A percentile compares a stretch with the other conserved stretches of the same genome.
Conservation (phyloP, 2,797 vertebrate species). For the Taenioides sp. region DNA sequence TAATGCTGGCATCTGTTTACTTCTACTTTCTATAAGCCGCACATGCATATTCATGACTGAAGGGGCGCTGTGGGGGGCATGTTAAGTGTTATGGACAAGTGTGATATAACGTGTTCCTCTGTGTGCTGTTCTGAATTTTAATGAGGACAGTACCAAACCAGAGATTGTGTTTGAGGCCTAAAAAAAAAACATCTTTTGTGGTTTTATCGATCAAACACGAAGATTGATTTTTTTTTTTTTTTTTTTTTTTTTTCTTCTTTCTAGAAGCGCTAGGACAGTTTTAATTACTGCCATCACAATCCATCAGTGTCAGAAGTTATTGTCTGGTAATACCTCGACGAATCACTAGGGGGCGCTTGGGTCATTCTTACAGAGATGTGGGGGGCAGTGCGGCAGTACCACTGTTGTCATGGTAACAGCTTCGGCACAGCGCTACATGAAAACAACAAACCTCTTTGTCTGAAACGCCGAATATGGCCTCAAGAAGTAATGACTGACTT, state of each 20-base stretch:
- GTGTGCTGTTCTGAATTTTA: conserved; percentile 19
- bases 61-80: not conserved
- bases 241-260: too few species aligned
- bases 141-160: not conserved
- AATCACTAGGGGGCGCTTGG: conserved; percentile 39
- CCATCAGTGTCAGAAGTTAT: conserved; percentile 23
- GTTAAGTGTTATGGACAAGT: conserved; percentile 13
- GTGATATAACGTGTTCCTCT: not conserved
- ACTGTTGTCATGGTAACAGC: conserved; percentile 20
- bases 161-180: conserved; percentile 35
- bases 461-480: not conserved
- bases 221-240: conserved; percentile 27
- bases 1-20: not conserved
- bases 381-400: conserved; percentile 2
- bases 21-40: not conserved
- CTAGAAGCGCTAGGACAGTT: conserved; percentile 24
- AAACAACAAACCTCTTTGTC: not conserved
- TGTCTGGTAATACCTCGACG: conserved; percentile 7
- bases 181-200: conserved; percentile 24
- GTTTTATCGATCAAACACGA: not conserved
- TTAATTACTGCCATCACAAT: conserved; percentile 41
- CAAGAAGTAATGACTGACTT: too few species aligned
- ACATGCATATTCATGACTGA: conserved; percentile 5
- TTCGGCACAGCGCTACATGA: not conserved
- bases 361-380: not conserved